Percentiles rank a stretch among this genome's conserved stretches.
Evolutionary conservation across 2,113 vertebrate species (phyloP).

Genomic region (Hystrix brachyura): DNA sequence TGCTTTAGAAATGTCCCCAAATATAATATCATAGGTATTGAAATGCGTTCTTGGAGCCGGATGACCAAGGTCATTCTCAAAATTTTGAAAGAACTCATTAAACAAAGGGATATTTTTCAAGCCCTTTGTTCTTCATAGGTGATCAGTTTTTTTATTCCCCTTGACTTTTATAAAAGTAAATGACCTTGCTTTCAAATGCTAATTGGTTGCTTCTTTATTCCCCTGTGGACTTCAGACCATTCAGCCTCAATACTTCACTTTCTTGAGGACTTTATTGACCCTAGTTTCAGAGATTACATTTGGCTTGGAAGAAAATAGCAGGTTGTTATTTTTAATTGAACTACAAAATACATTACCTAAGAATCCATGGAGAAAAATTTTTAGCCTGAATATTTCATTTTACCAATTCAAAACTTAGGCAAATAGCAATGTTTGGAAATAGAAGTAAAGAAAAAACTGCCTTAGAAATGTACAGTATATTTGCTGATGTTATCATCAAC

Average conservation of each 20-base stretch:
- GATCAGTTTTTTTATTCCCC: constrained; percentile 31
- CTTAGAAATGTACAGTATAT: neutral
- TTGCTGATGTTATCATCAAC: neutral
- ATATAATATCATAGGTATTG: constrained; percentile 43
- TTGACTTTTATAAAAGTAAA: constrained; percentile 75
- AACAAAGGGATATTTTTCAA: constrained; percentile 66
- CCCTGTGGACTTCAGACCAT: constrained; percentile 45
- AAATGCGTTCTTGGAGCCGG: neutral
- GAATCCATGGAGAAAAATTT: constrained; percentile 80
- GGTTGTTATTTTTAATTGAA: constrained; percentile 87
- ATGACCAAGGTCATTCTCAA: constrained; percentile 60
- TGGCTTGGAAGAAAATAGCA: constrained; percentile 69
- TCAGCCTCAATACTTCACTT: constrained; percentile 76
- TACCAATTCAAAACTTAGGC: constrained; percentile 72
- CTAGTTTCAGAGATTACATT: constrained; percentile 70
- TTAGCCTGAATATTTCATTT: constrained; percentile 80
- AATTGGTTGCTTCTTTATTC: constrained; percentile 70
- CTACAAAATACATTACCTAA: constrained; percentile 68
- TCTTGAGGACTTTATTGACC: constrained; percentile 78
- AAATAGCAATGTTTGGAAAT: constrained; percentile 26
- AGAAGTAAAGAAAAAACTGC: neutral
- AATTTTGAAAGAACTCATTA: constrained; percentile 53
- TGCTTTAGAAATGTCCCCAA: constrained; percentile 32
- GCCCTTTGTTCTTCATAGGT: neutral
- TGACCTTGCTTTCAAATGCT: constrained; percentile 49